Percentiles rank a stretch among this genome's conserved stretches.
Conservation (phyloP, 2,113 vertebrate genomes). For the Puffinus mauretanicus region DNA sequence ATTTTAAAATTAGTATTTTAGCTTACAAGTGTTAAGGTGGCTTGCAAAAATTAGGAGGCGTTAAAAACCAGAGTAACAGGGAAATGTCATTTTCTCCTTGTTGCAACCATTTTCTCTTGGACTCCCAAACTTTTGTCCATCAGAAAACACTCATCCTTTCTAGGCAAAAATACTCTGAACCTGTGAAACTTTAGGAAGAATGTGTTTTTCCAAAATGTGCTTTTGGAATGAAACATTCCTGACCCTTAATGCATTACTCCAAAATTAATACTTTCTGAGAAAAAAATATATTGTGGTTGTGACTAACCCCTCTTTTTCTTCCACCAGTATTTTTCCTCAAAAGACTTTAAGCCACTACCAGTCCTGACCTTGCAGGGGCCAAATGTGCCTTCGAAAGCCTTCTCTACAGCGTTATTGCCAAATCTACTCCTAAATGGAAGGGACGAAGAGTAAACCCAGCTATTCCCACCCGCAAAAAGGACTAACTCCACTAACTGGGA, state of each 20-base stretch:
- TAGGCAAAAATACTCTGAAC: neutral
- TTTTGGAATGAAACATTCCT: neutral
- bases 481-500: neutral
- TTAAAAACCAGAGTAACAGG: neutral
- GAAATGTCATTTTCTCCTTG: neutral
- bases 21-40: neutral
- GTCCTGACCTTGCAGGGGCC: neutral
- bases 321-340: neutral
- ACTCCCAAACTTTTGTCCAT: neutral
- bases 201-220: neutral
- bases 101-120: neutral
- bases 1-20: conserved; percentile 1
- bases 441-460: neutral
- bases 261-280: neutral
- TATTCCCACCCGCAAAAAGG: neutral
- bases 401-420: neutral
- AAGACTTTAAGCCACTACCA: neutral
- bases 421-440: neutral
- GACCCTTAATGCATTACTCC: neutral
- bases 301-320: neutral
- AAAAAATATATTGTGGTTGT: neutral
- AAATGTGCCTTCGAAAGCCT: neutral
- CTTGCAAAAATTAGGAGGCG: neutral
- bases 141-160: neutral
- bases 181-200: neutral